Evolutionary conservation across 2,888 invertebrate genomes (phyloP).

Genomic region (Rhyacophila evoluta): DNA sequence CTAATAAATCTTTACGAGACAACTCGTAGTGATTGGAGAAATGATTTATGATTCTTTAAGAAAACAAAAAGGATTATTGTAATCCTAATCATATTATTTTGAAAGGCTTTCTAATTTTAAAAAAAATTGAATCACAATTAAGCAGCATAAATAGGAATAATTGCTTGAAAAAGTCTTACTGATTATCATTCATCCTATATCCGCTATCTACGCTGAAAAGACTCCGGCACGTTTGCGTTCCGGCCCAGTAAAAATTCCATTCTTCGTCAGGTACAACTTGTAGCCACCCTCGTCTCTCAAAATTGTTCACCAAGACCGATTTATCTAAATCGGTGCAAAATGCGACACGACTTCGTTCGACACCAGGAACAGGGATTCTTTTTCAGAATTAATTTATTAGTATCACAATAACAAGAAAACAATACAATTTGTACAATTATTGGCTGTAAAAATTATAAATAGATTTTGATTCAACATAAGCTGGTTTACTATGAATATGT

Average conservation of each 20-base stretch:
- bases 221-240: constrained; percentile 89
- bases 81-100: no score
- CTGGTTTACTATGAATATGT: no score
- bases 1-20: constrained; percentile 94
- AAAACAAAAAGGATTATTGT: neutral
- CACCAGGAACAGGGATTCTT: constrained; percentile 60
- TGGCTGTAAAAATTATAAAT: no score
- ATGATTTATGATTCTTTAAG: constrained; percentile 86
- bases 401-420: no score
- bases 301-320: constrained; percentile 91
- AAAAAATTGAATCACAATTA: no score
- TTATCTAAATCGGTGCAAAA: constrained; percentile 93
- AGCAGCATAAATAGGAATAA: no score
- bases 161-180: constrained; percentile 75
- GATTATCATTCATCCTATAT: constrained; percentile 92
- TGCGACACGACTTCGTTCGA: constrained; percentile 70
- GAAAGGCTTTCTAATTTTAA: no score
- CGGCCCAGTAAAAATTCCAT: constrained; percentile 98
- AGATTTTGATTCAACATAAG: no score
- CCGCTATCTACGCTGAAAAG: constrained; percentile 94
- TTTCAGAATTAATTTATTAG: no score
- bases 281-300: constrained; percentile 91
- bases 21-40: constrained; percentile 97
- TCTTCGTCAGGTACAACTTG: constrained; percentile 91
- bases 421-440: no score